A percentile compares a stretch with the other conserved stretches of the same genome.
phyloP scores from a whole-genome alignment of 2,113 vertebrate species.

The Gadus macrocephalus region DNA sequence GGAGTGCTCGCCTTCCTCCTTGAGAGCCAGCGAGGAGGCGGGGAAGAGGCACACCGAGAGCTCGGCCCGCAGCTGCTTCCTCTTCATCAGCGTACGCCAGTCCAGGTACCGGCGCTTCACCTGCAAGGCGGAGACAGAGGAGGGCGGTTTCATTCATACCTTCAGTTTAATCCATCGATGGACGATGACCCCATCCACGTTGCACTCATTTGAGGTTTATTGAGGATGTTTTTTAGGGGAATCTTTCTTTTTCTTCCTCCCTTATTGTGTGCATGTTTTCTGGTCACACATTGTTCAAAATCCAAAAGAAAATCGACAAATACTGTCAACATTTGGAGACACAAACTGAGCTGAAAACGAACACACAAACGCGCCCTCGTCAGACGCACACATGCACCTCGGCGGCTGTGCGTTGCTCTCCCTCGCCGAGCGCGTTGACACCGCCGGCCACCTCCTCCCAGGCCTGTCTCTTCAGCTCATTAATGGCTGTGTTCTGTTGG shows the following conservation, averaged over 20 bases:
- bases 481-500: slow-evolving; percentile 87
- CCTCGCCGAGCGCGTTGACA: slow-evolving; percentile 88
- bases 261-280: too few relatives aligned
- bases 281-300: too few relatives aligned
- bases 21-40: slow-evolving; percentile 61
- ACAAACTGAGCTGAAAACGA: too few relatives aligned
- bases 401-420: slow-evolving; percentile 85
- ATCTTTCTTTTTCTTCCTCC: too few relatives aligned
- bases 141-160: neutral
- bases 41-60: slow-evolving; percentile 66
- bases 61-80: slow-evolving; percentile 86
- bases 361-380: neutral
- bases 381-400: slow-evolving; percentile 57
- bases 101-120: slow-evolving; percentile 91
- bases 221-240: too few relatives aligned
- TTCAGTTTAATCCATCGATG: neutral
- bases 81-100: slow-evolving; percentile 88
- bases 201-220: neutral
- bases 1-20: slow-evolving; percentile 81
- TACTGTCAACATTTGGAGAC: too few relatives aligned
- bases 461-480: slow-evolving; percentile 90
- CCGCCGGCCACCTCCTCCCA: slow-evolving; percentile 95
- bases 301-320: too few relatives aligned
- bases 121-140: slow-evolving; percentile 16
- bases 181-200: neutral